A percentile compares a stretch with the other conserved stretches of the same genome.
Evolutionary conservation across 2,888 invertebrate genomes (phyloP).

Genomic region (Drosophila formosana): DNA sequence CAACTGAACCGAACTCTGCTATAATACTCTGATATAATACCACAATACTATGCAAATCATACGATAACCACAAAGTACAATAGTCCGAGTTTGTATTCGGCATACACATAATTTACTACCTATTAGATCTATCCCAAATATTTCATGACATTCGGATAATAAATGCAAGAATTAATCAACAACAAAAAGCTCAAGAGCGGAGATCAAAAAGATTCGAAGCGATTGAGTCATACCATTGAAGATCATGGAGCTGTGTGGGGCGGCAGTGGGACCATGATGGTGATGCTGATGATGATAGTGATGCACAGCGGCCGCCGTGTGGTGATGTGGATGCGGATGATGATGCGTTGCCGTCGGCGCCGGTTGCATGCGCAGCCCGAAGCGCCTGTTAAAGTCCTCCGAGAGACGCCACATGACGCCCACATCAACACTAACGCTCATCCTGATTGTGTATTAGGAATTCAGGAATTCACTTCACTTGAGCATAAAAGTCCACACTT

Average conservation of each 20-base stretch:
- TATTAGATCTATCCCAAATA: neutral
- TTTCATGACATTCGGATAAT: neutral
- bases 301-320: slow-evolving; percentile 59
- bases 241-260: slow-evolving; percentile 75
- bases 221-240: slow-evolving; percentile 52
- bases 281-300: slow-evolving; percentile 65
- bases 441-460: slow-evolving; percentile 35
- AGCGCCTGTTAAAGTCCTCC: slow-evolving; percentile 85
- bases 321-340: slow-evolving; percentile 67
- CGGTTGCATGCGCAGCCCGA: slow-evolving; percentile 84
- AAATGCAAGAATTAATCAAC: neutral
- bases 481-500: neutral
- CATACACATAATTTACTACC: neutral
- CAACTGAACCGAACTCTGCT: neutral
- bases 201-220: neutral
- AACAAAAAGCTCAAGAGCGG: neutral
- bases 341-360: slow-evolving; percentile 79
- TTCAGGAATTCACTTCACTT: slow-evolving; percentile 4
- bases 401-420: slow-evolving; percentile 86
- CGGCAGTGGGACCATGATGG: slow-evolving; percentile 42
- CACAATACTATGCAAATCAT: neutral
- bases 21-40: neutral
- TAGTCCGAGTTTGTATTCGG: neutral
- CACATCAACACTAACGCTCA: slow-evolving; percentile 85
- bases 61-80: neutral